Conservation (phyloP, 1,140 invertebrate genomes). For the Campoletis sonorensis region DNA sequence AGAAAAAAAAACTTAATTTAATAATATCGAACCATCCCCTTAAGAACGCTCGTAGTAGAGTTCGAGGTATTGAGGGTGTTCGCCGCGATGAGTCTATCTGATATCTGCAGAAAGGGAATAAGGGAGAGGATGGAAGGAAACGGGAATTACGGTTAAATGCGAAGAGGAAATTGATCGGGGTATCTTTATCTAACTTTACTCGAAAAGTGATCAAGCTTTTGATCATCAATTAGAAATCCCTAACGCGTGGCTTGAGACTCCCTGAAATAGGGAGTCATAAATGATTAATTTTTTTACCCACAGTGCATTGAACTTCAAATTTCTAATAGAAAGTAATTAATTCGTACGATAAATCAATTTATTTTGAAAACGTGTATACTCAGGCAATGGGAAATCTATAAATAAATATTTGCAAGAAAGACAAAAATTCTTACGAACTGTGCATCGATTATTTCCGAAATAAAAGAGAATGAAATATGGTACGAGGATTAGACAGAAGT, state of each 20-base stretch:
- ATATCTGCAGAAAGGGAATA: conserved; percentile 9
- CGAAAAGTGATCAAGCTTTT: background rate
- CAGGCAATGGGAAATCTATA: too few species aligned
- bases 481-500: too few species aligned
- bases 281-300: too few species aligned
- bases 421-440: background rate
- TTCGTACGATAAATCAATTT: too few species aligned
- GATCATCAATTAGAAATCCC: background rate
- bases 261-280: too few species aligned
- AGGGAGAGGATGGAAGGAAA: conserved; percentile 15
- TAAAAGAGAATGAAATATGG: too few species aligned
- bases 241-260: background rate
- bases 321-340: too few species aligned
- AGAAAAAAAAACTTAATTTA: background rate
- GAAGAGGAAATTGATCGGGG: conserved; percentile 37
- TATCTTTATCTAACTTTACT: conserved; percentile 14
- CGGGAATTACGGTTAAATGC: conserved; percentile 39
- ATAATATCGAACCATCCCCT: conserved; percentile 21
- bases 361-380: too few species aligned
- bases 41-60: background rate
- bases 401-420: background rate
- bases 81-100: conserved; percentile 29
- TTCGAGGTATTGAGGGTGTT: conserved; percentile 5
- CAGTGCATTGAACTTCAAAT: too few species aligned
- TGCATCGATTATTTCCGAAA: background rate